A percentile compares a stretch with the other conserved stretches of the same genome.
These are phyloP conservation scores for Caenorhabditis becei DNA, from an alignment of 2,888 invertebrate species.

Conservation along the genomic window DNA sequence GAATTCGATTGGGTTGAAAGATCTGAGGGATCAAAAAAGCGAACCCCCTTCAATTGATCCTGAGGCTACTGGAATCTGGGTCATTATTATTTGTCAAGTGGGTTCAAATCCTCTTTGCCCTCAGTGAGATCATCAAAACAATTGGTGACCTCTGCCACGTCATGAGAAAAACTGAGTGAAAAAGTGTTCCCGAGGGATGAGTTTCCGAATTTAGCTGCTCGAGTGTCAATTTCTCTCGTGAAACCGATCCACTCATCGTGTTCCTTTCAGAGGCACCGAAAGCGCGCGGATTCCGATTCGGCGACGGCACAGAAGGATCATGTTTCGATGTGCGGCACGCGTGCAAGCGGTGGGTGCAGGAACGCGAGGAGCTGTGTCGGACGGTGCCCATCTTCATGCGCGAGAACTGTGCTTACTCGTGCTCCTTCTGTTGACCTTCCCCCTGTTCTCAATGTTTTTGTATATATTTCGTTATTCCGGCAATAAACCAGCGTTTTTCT, in stretches of 20 bases:
- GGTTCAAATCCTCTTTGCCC: too few species aligned
- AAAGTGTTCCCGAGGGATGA: too few species aligned
- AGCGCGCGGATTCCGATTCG: slow-evolving; percentile 71
- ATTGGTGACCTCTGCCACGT: neutral
- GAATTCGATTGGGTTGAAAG: neutral
- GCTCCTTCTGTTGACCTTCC: slow-evolving; percentile 68
- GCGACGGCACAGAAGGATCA: slow-evolving; percentile 72
- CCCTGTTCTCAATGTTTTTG: slow-evolving; percentile 7
- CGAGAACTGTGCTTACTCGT: slow-evolving; percentile 78
- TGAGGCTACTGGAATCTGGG: too few species aligned
- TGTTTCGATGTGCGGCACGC: slow-evolving; percentile 78
- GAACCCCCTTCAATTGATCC: too few species aligned
- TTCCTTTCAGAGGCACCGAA: slow-evolving; percentile 61
- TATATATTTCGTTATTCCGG: slow-evolving; percentile 23
- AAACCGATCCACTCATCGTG: slow-evolving; percentile 26
- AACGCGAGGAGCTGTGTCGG: slow-evolving; percentile 76
- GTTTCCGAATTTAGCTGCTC: neutral
- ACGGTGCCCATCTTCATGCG: slow-evolving; percentile 80
- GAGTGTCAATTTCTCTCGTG: slow-evolving; percentile 2
- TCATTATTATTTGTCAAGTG: too few species aligned
- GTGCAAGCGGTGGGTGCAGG: slow-evolving; percentile 79
- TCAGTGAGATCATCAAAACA: too few species aligned
- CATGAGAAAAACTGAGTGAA: neutral
- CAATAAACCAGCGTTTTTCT: slow-evolving; percentile 28
- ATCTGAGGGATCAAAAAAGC: neutral